Percentiles rank a stretch among this genome's conserved stretches.
Conservation (phyloP, 2,888 invertebrate species). For the Napeogenes inachia region DNA sequence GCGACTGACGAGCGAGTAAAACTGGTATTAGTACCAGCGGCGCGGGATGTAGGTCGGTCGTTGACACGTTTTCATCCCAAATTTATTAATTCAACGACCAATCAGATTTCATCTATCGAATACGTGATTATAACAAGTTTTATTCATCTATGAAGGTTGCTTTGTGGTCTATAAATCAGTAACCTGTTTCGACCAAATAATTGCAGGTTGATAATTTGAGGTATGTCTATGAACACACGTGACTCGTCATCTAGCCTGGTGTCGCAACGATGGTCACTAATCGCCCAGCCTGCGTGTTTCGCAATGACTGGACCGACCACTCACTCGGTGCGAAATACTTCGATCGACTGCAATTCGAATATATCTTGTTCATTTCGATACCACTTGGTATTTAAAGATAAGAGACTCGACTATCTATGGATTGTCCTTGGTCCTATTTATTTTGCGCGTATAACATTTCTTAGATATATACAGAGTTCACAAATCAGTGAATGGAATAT, state of each 20-base stretch:
- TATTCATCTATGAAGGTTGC: too few species aligned
- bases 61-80: constrained; percentile 14
- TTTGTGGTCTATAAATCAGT: too few species aligned
- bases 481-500: too few species aligned
- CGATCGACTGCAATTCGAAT: constrained; percentile 53
- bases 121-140: too few species aligned
- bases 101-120: not conserved
- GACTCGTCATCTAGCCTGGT: constrained; percentile 52
- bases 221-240: constrained; percentile 35
- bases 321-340: constrained; percentile 64
- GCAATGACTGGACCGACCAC: constrained; percentile 68
- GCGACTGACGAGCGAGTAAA: constrained; percentile 54
- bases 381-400: constrained; percentile 10
- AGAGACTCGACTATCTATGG: not conserved
- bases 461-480: too few species aligned
- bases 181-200: too few species aligned
- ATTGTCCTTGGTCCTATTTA: not conserved
- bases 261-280: constrained; percentile 72
- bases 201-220: too few species aligned
- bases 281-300: constrained; percentile 64
- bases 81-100: not conserved
- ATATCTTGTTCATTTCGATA: constrained; percentile 37
- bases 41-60: constrained; percentile 51
- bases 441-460: too few species aligned
- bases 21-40: constrained; percentile 60